phyloP scores from a whole-genome alignment of 1,140 invertebrate species.

The Philopotamus ludificatus region DNA sequence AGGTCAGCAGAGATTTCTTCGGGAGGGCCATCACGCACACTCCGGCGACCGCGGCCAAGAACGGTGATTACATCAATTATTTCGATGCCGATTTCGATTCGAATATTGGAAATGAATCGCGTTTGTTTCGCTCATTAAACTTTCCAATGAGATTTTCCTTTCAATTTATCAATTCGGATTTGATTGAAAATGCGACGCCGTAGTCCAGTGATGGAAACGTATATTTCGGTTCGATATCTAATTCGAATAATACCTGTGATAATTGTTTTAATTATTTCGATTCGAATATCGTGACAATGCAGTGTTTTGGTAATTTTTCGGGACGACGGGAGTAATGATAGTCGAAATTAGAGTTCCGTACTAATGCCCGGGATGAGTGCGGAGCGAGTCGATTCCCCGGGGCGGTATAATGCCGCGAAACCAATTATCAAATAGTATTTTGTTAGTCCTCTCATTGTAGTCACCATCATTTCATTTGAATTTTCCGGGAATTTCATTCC shows the following conservation, averaged over 20 bases:
- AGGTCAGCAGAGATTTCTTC: slow-evolving; percentile 72
- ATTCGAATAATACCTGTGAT: too few relatives aligned
- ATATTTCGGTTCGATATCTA: too few relatives aligned
- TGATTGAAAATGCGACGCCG: background rate
- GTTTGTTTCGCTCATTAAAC: slow-evolving; percentile 30
- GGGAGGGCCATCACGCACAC: slow-evolving; percentile 58
- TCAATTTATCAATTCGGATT: slow-evolving; percentile 28
- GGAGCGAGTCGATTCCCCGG: slow-evolving; percentile 10
- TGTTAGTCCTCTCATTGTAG: slow-evolving; percentile 1
- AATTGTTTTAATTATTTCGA: too few relatives aligned
- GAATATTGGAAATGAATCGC: slow-evolving; percentile 30
- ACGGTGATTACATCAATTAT: slow-evolving; percentile 41
- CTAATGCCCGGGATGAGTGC: slow-evolving; percentile 10
- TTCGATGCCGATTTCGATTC: too few relatives aligned
- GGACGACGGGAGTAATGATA: background rate
- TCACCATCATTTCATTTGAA: slow-evolving; percentile 14
- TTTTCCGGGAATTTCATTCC: too few relatives aligned
- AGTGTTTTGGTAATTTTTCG: background rate
- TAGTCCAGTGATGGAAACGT: slow-evolving; percentile 10
- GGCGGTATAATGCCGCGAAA: slow-evolving; percentile 25
- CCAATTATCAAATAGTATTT: slow-evolving; percentile 29
- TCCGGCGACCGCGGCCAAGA: slow-evolving; percentile 41
- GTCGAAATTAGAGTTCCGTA: slow-evolving; percentile 7
- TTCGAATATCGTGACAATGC: background rate
- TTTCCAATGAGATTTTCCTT: slow-evolving; percentile 34